Evolutionary conservation across 2,797 vertebrate species (phyloP).

Genomic region (Lates japonicus): DNA sequence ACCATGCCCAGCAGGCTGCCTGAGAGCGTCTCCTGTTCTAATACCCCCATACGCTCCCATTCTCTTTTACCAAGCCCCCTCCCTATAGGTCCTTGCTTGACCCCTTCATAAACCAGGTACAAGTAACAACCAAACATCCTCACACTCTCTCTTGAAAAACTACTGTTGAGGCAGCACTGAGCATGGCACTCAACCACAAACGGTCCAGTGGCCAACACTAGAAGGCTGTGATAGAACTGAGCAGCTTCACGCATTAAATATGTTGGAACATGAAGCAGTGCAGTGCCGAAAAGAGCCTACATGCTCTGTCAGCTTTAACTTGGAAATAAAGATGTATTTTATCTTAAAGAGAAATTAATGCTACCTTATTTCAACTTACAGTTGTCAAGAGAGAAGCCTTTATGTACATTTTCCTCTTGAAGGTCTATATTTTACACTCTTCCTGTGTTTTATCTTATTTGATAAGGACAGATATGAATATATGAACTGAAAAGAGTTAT

Average conservation of each 20-base stretch:
- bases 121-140: constrained; percentile 30
- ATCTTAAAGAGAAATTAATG: not conserved
- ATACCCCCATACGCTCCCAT: constrained; percentile 18
- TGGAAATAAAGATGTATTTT: not conserved
- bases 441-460: no score
- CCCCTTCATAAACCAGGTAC: constrained; percentile 33
- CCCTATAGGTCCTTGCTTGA: constrained; percentile 39
- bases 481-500: no score
- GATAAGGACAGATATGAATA: no score
- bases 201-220: constrained; percentile 10
- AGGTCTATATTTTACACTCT: no score
- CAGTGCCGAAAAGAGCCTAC: not conserved
- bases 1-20: constrained; percentile 62
- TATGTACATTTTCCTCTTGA: not conserved
- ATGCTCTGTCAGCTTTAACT: not conserved
- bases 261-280: not conserved
- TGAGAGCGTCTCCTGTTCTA: constrained; percentile 60
- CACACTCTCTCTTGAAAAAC: not conserved
- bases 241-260: not conserved
- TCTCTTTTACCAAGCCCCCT: constrained; percentile 24
- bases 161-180: constrained; percentile 13
- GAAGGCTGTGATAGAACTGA: not conserved
- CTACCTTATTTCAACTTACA: not conserved
- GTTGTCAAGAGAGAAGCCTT: not conserved
- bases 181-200: constrained; percentile 12